A percentile compares a stretch with the other conserved stretches of the same genome.
Conservation (phyloP, 2,888 invertebrate species). For the Andrena chrysosceles region DNA sequence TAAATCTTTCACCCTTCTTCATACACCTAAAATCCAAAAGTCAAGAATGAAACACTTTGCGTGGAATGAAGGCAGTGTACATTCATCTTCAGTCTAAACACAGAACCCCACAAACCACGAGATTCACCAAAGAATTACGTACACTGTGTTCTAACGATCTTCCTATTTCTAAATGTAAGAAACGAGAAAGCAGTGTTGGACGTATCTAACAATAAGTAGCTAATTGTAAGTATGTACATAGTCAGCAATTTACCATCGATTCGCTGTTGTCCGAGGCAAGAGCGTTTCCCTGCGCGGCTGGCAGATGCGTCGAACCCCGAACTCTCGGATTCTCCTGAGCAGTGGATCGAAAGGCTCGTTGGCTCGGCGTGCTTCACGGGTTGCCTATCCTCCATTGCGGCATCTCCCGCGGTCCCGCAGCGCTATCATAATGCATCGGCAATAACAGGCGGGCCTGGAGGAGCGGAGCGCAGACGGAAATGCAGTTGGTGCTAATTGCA, state of each 20-base stretch:
- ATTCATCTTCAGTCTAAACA: too few species aligned
- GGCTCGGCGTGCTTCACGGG: conserved; percentile 18
- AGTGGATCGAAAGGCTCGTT: not conserved
- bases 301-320: not conserved
- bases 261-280: not conserved
- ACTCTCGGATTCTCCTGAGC: conserved; percentile 19
- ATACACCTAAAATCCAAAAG: too few species aligned
- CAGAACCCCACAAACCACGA: too few species aligned
- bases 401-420: conserved; percentile 46
- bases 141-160: too few species aligned
- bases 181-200: too few species aligned
- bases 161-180: too few species aligned
- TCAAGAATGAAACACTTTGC: too few species aligned
- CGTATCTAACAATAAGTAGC: too few species aligned
- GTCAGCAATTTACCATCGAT: not conserved
- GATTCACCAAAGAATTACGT: too few species aligned
- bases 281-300: not conserved
- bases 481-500: conserved; percentile 62
- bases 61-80: too few species aligned
- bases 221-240: too few species aligned
- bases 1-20: too few species aligned
- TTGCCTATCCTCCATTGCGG: conserved; percentile 43
- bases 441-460: conserved; percentile 59
- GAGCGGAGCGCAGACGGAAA: conserved; percentile 49
- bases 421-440: conserved; percentile 66